A percentile compares a stretch with the other conserved stretches of the same genome.
phyloP scores from a whole-genome alignment of 2,113 vertebrate species.

The Oreocharis arfaki region DNA sequence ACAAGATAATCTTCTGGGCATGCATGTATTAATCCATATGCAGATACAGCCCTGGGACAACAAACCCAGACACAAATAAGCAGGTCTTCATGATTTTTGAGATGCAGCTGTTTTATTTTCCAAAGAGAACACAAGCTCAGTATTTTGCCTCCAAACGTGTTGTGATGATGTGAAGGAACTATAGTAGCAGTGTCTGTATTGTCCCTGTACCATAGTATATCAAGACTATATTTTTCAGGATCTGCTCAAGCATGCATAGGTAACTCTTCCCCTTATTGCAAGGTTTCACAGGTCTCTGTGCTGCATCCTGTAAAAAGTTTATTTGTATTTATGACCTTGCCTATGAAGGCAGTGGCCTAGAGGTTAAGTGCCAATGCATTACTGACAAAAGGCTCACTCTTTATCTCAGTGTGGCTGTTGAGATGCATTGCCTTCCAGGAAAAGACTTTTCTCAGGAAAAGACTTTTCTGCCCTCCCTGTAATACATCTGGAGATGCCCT shows the following conservation, averaged over 20 bases:
- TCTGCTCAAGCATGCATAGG: not conserved
- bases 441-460: not conserved
- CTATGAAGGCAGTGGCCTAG: not conserved
- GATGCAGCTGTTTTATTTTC: not conserved
- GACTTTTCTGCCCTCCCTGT: not conserved
- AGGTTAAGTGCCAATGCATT: not conserved
- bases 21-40: fast-evolving
- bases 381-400: not conserved
- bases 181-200: not conserved
- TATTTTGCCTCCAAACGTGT: not conserved
- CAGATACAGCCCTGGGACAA: not conserved
- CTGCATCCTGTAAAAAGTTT: not conserved
- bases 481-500: not conserved
- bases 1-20: not conserved
- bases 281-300: not conserved
- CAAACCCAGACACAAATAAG: not conserved
- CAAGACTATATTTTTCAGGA: not conserved
- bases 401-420: not conserved
- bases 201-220: fast-evolving
- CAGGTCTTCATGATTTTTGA: not conserved
- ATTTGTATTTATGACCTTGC: not conserved
- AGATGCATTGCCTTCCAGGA: not conserved
- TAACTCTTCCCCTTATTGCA: not conserved
- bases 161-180: not conserved
- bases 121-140: not conserved